phyloP scores from a whole-genome alignment of 2,797 vertebrate genomes.

The Alcedo atthis region DNA sequence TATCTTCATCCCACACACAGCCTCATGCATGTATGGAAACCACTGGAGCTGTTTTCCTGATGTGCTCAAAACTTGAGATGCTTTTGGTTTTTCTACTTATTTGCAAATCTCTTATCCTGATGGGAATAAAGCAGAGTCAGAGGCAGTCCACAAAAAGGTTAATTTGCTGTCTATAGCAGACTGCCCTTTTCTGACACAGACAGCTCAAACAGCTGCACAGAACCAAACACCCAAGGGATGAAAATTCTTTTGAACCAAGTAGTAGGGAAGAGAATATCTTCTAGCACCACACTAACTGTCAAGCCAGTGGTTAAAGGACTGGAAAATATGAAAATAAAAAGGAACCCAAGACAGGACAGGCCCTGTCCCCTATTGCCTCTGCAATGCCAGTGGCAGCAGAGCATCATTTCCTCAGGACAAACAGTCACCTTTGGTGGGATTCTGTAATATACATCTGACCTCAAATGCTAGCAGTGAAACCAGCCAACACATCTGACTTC shows the following conservation, averaged over 20 bases:
- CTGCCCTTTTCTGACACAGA: neutral
- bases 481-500: neutral
- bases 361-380: neutral
- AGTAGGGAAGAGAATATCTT: neutral
- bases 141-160: neutral
- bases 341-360: neutral
- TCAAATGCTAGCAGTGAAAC: neutral
- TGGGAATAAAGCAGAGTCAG: neutral
- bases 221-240: neutral
- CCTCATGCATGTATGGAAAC: neutral
- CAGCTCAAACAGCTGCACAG: neutral
- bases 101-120: neutral
- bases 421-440: neutral
- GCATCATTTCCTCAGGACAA: neutral
- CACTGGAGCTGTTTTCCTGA: neutral
- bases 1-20: neutral
- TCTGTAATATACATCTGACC: fast-evolving
- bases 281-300: neutral
- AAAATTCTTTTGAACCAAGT: neutral
- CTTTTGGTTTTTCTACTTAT: neutral
- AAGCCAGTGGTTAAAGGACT: neutral
- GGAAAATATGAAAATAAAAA: neutral
- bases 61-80: neutral
- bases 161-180: neutral
- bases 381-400: neutral